Conservation (phyloP, 2,888 invertebrate genomes). For the Creontiades dilutus region DNA sequence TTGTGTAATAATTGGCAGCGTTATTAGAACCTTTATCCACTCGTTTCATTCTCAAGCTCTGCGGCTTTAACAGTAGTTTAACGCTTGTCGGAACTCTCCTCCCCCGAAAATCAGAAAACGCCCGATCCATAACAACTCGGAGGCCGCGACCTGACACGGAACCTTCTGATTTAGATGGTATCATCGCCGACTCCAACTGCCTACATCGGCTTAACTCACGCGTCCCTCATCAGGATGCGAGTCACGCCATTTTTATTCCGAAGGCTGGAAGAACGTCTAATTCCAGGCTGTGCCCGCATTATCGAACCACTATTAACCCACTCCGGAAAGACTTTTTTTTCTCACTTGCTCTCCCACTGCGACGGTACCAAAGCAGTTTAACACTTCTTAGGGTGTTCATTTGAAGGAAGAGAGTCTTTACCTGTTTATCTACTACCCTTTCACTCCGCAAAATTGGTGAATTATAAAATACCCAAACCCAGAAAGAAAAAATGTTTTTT, state of each 20-base stretch:
- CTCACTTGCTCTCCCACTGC: background rate
- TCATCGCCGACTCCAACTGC: conserved; percentile 5
- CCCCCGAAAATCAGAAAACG: conserved; percentile 1
- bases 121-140: conserved; percentile 16
- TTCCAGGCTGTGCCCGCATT: conserved; percentile 6
- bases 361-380: too few species aligned
- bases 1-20: too few species aligned
- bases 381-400: too few species aligned
- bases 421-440: too few species aligned
- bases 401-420: too few species aligned
- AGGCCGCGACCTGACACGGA: conserved; percentile 16
- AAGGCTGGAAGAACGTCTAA: conserved; percentile 1
- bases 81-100: background rate
- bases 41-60: too few species aligned
- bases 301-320: conserved; percentile 24
- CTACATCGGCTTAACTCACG: conserved; percentile 25
- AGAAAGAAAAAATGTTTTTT: too few species aligned
- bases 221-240: conserved; percentile 32
- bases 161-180: conserved; percentile 32
- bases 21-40: too few species aligned
- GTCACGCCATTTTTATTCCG: conserved; percentile 32
- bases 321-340: background rate
- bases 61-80: too few species aligned
- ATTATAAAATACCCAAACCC: too few species aligned
- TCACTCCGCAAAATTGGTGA: too few species aligned